Evolutionary conservation across 2,888 invertebrate genomes (phyloP).

Genomic region (Plebejus argus): DNA sequence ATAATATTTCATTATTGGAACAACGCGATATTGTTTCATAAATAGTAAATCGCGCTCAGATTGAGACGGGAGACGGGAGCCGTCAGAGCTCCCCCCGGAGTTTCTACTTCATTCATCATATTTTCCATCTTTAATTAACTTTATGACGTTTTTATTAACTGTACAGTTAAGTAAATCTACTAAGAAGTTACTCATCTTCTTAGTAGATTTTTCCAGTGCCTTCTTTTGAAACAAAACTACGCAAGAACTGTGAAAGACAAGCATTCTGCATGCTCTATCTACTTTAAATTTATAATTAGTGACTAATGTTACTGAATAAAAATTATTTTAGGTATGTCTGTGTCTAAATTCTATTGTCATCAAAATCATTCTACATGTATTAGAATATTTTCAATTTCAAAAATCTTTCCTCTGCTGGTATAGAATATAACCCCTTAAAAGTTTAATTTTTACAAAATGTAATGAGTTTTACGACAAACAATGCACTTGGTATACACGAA

Average conservation of each 20-base stretch:
- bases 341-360: too few species aligned
- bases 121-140: not conserved
- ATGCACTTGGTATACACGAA: too few species aligned
- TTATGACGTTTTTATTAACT: not conserved
- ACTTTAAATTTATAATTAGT: too few species aligned
- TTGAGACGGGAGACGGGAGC: not conserved
- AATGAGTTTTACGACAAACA: too few species aligned
- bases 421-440: not conserved
- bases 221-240: not conserved
- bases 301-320: too few species aligned
- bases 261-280: too few species aligned
- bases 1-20: constrained; percentile 2
- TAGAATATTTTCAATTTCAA: not conserved
- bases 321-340: too few species aligned
- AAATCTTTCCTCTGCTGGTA: not conserved
- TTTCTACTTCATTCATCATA: not conserved
- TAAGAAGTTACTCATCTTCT: too few species aligned
- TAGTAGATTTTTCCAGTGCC: not conserved
- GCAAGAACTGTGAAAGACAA: not conserved
- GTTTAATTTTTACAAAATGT: too few species aligned
- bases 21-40: constrained; percentile 20
- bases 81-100: not conserved
- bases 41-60: constrained; percentile 13
- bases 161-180: not conserved
- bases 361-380: not conserved